Base-by-base conservation (phyloP, 2,797 vertebrate species). In the Leucoraja ocellata region DNA sequence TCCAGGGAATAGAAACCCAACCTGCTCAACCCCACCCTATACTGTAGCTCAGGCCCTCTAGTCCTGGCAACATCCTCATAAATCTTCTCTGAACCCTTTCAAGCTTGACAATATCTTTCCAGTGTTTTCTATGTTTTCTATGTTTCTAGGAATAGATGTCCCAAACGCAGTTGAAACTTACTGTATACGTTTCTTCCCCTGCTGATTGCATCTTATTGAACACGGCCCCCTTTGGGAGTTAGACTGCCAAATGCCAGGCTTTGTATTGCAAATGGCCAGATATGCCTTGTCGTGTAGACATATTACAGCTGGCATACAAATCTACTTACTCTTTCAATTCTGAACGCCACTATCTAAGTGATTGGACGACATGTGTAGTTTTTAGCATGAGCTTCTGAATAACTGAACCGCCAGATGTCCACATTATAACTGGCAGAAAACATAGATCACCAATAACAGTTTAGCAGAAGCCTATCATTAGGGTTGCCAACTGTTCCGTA, bases 191-290 rank as follows among this genome's bases (percentile, higher is more conserved):
- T 91, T 94, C 93, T 83, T 28, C 93, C 68, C 93, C 93, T 93
- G 95, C 94, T 95, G 96, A 96, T 96, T 95, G 95, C 95, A 94
- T 97, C 94, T 96, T 95, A 96, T 96, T 95, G 96, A 96, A 95
- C 94, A 93, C 88, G 78, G 94, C 94, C 93, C 93, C 95, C 95
- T 95, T 94, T 94, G 95, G 95, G 95, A 96, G 92, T 1, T 79
- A 91, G 3, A 93, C 93, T 94, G 95, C 94, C 94, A 95, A 94
- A 93, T 93, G 25, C 94, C 94, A 93, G 93, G 94, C 94, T 94
- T 94, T 94, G 65, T 78, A 91, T 92, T 91, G n/a, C 46, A 58
- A 91, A 90, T 93, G 94, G 92, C 93, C 94, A 68, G 73, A 78
- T 91, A 93, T 84, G 68, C 58, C 78, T 58, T 78, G 74, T 65